Base-by-base conservation (phyloP, 1,140 invertebrate genomes). In the Acromyrmex charruanus region DNA sequence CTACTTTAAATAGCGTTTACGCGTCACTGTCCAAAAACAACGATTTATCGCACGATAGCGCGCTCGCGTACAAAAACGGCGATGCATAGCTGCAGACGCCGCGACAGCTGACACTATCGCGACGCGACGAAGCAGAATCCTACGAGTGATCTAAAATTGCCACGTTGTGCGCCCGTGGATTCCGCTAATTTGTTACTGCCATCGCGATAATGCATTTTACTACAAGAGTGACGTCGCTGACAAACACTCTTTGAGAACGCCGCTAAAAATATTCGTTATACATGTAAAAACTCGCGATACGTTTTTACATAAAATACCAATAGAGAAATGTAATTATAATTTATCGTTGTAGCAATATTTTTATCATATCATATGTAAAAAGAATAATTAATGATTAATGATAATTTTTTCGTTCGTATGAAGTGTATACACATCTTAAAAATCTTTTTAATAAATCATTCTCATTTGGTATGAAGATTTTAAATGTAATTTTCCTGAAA, bases 1-100 rank as follows among this genome's bases (percentile, higher is more conserved):
- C 80, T 61, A 84, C 80, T 75, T 75, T 84, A 84, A 84, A 84
- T 75, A 75, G 69, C 80, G 71, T 84, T 84, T 61, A 84, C 80
- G 80, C 80, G 80, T 84, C 80, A 84, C 80, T 84, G 80, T 84
- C 80, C 80, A 84, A 84, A 84, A 84, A 84, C 80, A 84, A 84
- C 80, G 80, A 84, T 84, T 84, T 84, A 84, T 84, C 80, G 80
- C 80, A 55, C 28, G 80, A 84, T 84, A 84, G 72, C 80, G 80
- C 80, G 55, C 51, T 12, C 35, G 53, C 18, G 55, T 39, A 49
- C 51, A 74, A 82, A 82, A 82, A 61, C 55, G 39, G 55, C 69
- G 69, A 82, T 61, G 68, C 80, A 61, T 82, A 82, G 68, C 80
- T 74, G 80, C 31, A 74, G 80, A 75, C 80, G 55, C 69, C n/a